These are phyloP conservation scores for Drosophila robusta DNA, from an alignment of 2,888 invertebrate genomes.

Conservation along the genomic window DNA sequence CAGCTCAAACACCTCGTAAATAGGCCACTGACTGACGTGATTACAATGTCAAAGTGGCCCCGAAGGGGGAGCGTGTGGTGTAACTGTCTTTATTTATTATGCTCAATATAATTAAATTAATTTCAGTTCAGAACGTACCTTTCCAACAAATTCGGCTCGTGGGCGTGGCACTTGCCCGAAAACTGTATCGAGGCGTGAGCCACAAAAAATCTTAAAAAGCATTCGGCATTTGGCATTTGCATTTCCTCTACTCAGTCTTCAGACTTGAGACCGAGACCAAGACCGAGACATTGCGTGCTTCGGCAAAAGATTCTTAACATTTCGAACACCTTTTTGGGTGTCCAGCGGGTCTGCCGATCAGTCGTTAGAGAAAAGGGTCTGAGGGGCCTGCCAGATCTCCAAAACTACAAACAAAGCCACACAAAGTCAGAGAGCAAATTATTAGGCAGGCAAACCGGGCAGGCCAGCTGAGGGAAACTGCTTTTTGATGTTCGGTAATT, in stretches of 20 bases:
- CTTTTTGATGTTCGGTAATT: constrained; percentile 79
- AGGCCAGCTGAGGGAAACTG: constrained; percentile 68
- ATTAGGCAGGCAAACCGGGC: constrained; percentile 60
- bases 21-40: constrained; percentile 72
- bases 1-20: constrained; percentile 48
- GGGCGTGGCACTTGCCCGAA: constrained; percentile 58
- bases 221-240: constrained; percentile 62
- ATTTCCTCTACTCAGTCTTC: constrained; percentile 47
- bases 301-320: constrained; percentile 69
- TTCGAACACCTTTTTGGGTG: constrained; percentile 78
- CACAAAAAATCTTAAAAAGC: constrained; percentile 58
- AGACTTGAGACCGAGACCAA: constrained; percentile 3
- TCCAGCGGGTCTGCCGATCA: constrained; percentile 36
- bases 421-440: constrained; percentile 70
- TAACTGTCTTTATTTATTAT: constrained; percentile 70
- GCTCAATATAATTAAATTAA: constrained; percentile 73
- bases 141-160: constrained; percentile 9
- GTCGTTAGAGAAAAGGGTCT: constrained; percentile 21
- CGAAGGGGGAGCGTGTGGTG: constrained; percentile 44
- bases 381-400: constrained; percentile 20
- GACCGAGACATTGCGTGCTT: constrained; percentile 66
- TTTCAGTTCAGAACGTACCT: constrained; percentile 42
- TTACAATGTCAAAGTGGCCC: constrained; percentile 68
- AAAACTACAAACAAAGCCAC: constrained; percentile 74
- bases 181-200: constrained; percentile 70